Evolutionary conservation across 2,113 vertebrate genomes (phyloP), one percentile per base, ranked within the genome.

Genomic region (Butastur rufipennis): DNA sequence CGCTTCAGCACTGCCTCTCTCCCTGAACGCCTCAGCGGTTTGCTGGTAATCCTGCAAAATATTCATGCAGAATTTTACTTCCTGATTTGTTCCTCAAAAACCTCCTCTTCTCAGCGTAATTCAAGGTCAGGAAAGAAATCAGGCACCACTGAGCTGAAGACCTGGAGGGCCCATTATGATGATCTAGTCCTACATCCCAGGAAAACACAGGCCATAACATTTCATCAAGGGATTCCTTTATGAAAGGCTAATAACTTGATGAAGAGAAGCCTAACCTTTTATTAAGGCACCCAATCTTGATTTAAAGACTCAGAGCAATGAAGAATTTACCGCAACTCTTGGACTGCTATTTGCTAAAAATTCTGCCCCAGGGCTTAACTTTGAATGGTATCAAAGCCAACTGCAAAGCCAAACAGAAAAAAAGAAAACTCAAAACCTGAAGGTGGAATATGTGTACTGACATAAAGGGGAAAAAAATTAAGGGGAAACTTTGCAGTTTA

Each of bases 181-280:
- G 96, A 97, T 92, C 80, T 94, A 96, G 77, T 84, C 80, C 59
- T 84, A 67, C 75, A 90, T 83, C 31, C 56, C 88, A 86, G 86
- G 94, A 93, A 96, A 96, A 97, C 91, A 95, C 19, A 81, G 68
- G 43, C 86, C 68, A 61, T 93, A 91, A 86, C 26, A 42, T 81
- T 97, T 95, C 38, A 95, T 59, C 92, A 78, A 81, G 96, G 92
- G 94, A 96, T 93, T 86, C 62, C 94, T 95, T 96, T 78, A 72
- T 95, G 82, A 95, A 97, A 92, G 88, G 82, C 86, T 96, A 97
- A 94, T 78, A 94, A 88, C 63, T 38, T 45, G 13, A 90, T 83
- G n/a, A 96, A 81, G 55, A 86, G 88, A 93, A 92, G 59, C 10
- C 70, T 92, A 91, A 86, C 40, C 83, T 95, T 95, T 96, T 84